Evolutionary conservation across 2,797 vertebrate species (phyloP).

Genomic region (Rhinoraja longicauda): DNA sequence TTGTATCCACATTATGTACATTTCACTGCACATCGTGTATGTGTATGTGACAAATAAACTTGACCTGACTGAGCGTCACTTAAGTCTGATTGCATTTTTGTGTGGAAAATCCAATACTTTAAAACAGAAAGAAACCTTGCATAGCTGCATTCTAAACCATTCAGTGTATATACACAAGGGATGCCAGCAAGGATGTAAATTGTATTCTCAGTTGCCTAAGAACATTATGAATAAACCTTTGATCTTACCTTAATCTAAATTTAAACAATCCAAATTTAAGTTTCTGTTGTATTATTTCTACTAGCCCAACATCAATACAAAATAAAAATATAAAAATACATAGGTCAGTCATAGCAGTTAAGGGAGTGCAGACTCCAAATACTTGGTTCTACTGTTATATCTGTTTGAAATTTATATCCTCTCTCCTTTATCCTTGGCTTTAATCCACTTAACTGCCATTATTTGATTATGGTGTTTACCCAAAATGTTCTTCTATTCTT

Average conservation of each 20-base stretch:
- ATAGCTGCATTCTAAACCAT: not conserved
- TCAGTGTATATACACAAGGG: not conserved
- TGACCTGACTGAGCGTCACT: not conserved
- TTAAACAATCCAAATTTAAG: not conserved
- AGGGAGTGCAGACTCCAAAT: not conserved
- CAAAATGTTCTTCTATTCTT: not conserved
- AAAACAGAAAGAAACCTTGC: not conserved
- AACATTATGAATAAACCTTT: not conserved
- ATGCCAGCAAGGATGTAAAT: not conserved
- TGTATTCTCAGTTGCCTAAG: not conserved
- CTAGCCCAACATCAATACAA: not conserved
- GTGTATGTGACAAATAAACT: too few relatives aligned
- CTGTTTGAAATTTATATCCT: not conserved
- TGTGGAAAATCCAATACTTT: not conserved
- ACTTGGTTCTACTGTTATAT: not conserved
- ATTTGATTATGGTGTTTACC: not conserved
- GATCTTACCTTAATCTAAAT: too few relatives aligned
- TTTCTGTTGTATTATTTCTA: not conserved
- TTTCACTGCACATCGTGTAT: too few relatives aligned
- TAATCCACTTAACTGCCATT: not conserved
- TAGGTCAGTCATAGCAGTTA: not conserved
- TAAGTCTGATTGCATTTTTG: not conserved
- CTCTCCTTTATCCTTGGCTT: not conserved
- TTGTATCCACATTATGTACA: not conserved
- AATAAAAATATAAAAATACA: not conserved